Percentiles rank a stretch among this genome's conserved stretches.
Evolutionary conservation across 2,888 invertebrate genomes (phyloP).

Genomic region (Acrocera orbiculus): DNA sequence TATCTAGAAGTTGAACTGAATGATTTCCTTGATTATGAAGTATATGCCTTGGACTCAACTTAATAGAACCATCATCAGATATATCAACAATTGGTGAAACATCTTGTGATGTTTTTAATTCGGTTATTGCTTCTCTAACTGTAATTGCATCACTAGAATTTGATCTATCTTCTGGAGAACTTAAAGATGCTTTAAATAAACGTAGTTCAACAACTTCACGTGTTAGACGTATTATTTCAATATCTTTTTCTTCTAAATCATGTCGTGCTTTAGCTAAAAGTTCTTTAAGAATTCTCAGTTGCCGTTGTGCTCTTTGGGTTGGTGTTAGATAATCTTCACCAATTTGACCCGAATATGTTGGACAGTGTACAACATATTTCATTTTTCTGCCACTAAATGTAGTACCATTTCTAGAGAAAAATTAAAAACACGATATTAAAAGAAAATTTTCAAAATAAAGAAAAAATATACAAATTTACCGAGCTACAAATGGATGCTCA

Average conservation of each 20-base stretch:
- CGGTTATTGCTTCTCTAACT: slow-evolving; percentile 48
- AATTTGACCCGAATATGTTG: slow-evolving; percentile 56
- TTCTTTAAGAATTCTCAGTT: slow-evolving; percentile 57
- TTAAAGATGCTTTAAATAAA: slow-evolving; percentile 59
- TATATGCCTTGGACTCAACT: slow-evolving; percentile 29
- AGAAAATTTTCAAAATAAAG: neutral
- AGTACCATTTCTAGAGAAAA: slow-evolving; percentile 48
- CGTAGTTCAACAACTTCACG: slow-evolving; percentile 67
- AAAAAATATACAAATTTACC: slow-evolving; percentile 19
- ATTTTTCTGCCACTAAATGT: slow-evolving; percentile 51
- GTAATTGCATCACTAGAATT: slow-evolving; percentile 59
- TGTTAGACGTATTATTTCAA: slow-evolving; percentile 52
- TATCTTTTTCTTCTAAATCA: slow-evolving; percentile 64
- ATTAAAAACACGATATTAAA: neutral
- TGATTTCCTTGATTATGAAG: slow-evolving; percentile 28
- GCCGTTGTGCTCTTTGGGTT: slow-evolving; percentile 67
- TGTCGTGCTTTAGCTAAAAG: slow-evolving; percentile 54
- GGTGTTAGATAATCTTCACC: slow-evolving; percentile 76
- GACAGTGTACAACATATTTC: slow-evolving; percentile 73
- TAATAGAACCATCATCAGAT: slow-evolving; percentile 29
- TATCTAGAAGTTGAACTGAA: slow-evolving; percentile 24
- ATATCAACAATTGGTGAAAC: slow-evolving; percentile 37
- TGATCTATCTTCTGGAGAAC: slow-evolving; percentile 63
- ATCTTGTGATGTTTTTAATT: slow-evolving; percentile 37
- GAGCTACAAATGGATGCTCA: slow-evolving; percentile 66